Percentiles rank a stretch among this genome's conserved stretches.
Conservation (phyloP, 2,888 invertebrate genomes). For the Melangyna quadrimaculata region DNA sequence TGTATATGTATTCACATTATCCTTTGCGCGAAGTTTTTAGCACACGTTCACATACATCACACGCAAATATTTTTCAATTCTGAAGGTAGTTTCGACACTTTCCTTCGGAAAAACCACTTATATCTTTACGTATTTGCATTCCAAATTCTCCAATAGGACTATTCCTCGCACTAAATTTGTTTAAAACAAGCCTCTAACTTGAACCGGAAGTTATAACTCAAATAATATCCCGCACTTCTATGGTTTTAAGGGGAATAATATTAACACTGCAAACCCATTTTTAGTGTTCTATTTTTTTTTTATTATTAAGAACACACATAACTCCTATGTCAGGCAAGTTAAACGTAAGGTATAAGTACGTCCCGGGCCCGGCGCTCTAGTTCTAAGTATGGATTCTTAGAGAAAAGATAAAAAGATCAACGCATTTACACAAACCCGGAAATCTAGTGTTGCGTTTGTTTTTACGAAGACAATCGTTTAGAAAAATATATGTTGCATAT, state of each 20-base stretch:
- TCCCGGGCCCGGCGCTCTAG: too few species aligned
- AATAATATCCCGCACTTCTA: neutral
- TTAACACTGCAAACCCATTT: neutral
- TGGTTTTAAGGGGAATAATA: neutral
- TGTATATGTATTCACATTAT: neutral
- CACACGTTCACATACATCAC: neutral
- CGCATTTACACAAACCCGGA: constrained; percentile 38
- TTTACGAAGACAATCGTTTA: constrained; percentile 7
- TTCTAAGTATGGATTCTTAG: neutral
- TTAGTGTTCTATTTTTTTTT: neutral
- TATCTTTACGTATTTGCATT: constrained; percentile 31
- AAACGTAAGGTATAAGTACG: too few species aligned
- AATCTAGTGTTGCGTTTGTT: constrained; percentile 20
- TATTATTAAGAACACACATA: neutral
- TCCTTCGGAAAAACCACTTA: neutral
- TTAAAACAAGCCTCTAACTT: neutral
- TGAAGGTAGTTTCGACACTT: constrained; percentile 41
- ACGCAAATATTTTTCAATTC: constrained; percentile 12
- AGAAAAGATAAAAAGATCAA: constrained; percentile 41
- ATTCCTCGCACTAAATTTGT: constrained; percentile 20
- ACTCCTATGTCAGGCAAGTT: neutral
- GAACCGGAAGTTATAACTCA: neutral
- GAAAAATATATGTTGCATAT: neutral
- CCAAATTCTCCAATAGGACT: constrained; percentile 18
- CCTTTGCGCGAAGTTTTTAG: neutral